Percentiles rank a stretch among this genome's conserved stretches.
These are phyloP conservation scores for Melanerpes aurifrons DNA, from an alignment of 2,113 vertebrate species.

Conservation along the genomic window DNA sequence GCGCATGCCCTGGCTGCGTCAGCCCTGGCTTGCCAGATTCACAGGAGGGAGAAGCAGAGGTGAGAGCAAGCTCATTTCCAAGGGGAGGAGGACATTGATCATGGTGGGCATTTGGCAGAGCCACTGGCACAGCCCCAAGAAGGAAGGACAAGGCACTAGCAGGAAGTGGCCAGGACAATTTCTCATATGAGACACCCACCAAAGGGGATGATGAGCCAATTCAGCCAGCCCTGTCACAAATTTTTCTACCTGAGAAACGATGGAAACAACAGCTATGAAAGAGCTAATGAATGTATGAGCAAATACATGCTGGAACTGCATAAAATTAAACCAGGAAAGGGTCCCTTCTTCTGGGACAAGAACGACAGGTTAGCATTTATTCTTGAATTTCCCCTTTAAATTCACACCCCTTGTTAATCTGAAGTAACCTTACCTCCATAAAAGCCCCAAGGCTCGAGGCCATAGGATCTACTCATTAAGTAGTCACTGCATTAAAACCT, in stretches of 20 bases:
- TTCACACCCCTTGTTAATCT: neutral
- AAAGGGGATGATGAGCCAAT: neutral
- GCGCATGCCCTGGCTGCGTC: rapidly evolving
- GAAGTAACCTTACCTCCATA: neutral
- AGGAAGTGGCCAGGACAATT: neutral
- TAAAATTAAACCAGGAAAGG: neutral
- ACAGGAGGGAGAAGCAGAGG: neutral
- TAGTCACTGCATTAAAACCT: constrained; percentile 1
- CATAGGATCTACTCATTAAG: neutral
- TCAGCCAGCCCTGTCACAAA: neutral
- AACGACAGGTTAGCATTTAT: neutral
- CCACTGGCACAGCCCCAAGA: rapidly evolving
- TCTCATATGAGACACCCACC: neutral
- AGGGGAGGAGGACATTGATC: rapidly evolving
- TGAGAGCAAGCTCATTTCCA: neutral
- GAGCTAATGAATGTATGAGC: neutral
- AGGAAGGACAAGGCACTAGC: rapidly evolving
- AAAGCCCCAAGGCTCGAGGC: neutral
- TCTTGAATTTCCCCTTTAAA: neutral
- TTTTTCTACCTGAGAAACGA: neutral
- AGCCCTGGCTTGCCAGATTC: rapidly evolving
- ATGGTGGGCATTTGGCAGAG: neutral
- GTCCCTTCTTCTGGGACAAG: neutral
- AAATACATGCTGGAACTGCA: neutral
- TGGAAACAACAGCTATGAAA: neutral